These are phyloP conservation scores for Hydropotes inermis DNA, from an alignment of 2,113 vertebrate genomes.

Conservation along the genomic window DNA sequence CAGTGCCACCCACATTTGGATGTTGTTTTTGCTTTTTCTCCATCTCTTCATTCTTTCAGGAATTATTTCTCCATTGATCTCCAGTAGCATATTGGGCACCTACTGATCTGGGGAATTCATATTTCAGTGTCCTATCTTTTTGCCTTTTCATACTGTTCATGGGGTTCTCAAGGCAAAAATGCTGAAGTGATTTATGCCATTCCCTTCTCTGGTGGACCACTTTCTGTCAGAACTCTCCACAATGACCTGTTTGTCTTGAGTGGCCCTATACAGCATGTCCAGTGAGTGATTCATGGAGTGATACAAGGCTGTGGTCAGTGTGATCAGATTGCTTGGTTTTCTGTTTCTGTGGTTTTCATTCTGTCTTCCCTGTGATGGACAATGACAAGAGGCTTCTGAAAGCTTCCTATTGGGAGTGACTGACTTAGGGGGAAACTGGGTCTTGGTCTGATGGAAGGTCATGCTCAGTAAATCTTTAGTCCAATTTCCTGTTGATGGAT, in stretches of 20 bases:
- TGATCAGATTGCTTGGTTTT: neutral
- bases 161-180: neutral
- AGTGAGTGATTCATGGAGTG: neutral
- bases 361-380: neutral
- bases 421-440: neutral
- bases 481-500: neutral
- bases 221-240: accelerated
- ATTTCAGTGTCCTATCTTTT: neutral
- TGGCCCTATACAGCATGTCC: neutral
- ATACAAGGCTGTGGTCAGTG: neutral
- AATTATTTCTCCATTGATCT: neutral
- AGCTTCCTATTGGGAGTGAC: neutral
- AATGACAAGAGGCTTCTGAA: neutral
- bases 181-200: neutral
- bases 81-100: neutral
- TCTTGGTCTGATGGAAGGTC: neutral
- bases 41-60: neutral
- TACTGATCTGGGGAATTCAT: neutral
- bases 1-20: neutral
- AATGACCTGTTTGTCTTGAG: neutral
- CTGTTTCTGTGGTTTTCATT: neutral
- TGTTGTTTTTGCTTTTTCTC: neutral
- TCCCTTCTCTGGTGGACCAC: accelerated
- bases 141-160: neutral
- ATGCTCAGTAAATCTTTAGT: neutral